phyloP scores from a whole-genome alignment of 2,888 invertebrate species.

The Volucella bombylans region DNA sequence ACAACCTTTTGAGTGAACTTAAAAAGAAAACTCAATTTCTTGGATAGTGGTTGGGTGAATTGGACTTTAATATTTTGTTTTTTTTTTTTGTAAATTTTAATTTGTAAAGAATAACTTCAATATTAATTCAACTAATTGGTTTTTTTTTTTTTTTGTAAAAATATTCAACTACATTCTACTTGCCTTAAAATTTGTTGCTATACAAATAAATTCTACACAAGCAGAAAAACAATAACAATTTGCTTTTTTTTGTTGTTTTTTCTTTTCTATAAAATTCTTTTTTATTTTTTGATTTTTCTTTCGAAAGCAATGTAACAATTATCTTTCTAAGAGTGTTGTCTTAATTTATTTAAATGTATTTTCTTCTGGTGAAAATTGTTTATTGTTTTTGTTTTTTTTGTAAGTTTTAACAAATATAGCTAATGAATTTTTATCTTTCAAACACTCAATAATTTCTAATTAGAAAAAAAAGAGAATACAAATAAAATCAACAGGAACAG shows the following conservation, averaged over 20 bases:
- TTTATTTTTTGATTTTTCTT: constrained; percentile 55
- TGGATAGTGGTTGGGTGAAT: constrained; percentile 52
- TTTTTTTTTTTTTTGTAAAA: constrained; percentile 40
- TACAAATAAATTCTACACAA: constrained; percentile 80
- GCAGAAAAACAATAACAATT: constrained; percentile 78
- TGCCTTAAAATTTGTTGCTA: constrained; percentile 77
- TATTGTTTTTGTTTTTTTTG: constrained; percentile 56
- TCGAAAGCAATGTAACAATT: constrained; percentile 65
- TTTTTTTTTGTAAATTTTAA: constrained; percentile 22
- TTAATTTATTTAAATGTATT: constrained; percentile 40
- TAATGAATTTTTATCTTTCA: constrained; percentile 35
- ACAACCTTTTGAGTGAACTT: constrained; percentile 38
- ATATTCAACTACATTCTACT: constrained; percentile 78
- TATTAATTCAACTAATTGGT: constrained; percentile 48
- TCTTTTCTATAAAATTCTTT: constrained; percentile 45
- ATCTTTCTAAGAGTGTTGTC: constrained; percentile 62
- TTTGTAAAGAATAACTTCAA: constrained; percentile 7
- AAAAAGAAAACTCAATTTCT: constrained; percentile 39
- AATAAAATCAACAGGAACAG: constrained; percentile 27
- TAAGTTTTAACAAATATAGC: constrained; percentile 55
- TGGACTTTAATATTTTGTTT: not conserved
- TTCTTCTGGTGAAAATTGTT: constrained; percentile 41
- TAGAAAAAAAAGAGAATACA: constrained; percentile 66
- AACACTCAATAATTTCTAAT: constrained; percentile 71
- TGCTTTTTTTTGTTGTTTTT: constrained; percentile 30